These are phyloP conservation scores for Morpho achilles DNA, from an alignment of 2,888 invertebrate species.

Conservation along the genomic window DNA sequence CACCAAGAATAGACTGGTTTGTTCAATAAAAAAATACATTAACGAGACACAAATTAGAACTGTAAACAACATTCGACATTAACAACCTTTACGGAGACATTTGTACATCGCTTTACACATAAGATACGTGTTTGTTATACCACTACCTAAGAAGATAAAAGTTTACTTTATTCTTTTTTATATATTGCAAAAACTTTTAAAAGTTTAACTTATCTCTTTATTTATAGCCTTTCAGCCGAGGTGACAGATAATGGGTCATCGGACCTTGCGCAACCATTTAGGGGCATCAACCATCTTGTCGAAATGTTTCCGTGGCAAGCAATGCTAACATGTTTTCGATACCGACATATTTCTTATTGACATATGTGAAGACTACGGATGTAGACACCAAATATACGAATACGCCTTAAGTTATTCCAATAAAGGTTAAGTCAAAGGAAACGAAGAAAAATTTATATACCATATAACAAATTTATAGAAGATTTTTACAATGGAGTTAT, in stretches of 20 bases:
- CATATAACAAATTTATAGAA: too few relatives aligned
- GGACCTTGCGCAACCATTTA: conserved; percentile 42
- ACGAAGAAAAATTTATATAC: too few relatives aligned
- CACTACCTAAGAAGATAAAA: too few relatives aligned
- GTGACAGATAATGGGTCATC: conserved; percentile 46
- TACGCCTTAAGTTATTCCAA: background rate
- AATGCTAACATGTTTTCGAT: conserved; percentile 11
- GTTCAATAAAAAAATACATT: too few relatives aligned
- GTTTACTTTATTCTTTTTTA: background rate
- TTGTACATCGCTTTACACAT: too few relatives aligned
- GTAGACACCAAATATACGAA: background rate
- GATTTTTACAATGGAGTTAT: too few relatives aligned
- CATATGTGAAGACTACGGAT: conserved; percentile 6
- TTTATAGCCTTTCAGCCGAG: conserved; percentile 29
- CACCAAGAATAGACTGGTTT: too few relatives aligned
- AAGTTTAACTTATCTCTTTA: conserved; percentile 16
- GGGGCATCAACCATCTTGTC: conserved; percentile 29
- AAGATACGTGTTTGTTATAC: too few relatives aligned
- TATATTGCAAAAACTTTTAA: conserved; percentile 6
- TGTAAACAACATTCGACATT: too few relatives aligned
- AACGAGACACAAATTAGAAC: too few relatives aligned
- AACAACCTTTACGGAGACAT: too few relatives aligned
- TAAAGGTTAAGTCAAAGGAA: background rate
- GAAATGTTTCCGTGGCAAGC: conserved; percentile 27
- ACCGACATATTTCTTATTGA: background rate